Percentiles rank a stretch among this genome's conserved stretches.
Evolutionary conservation across 2,113 vertebrate species (phyloP).

Genomic region (Pachycephala philippinensis): DNA sequence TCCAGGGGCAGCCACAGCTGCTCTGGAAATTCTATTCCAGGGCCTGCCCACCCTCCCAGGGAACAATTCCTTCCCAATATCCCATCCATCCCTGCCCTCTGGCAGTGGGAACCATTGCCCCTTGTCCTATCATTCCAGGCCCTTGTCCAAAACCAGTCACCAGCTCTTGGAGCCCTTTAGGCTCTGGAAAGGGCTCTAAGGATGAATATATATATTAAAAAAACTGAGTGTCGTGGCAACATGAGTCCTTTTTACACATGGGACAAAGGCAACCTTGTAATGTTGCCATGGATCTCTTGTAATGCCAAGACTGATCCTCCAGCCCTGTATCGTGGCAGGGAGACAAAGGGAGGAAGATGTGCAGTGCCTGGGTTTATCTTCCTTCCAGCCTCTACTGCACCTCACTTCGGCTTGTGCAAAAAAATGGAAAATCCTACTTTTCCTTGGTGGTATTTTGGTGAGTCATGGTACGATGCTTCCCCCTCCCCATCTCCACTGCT

Average conservation of each 20-base stretch:
- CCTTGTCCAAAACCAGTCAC: background rate
- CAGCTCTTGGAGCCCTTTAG: background rate
- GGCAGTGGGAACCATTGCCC: background rate
- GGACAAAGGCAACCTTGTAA: background rate
- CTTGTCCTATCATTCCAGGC: background rate
- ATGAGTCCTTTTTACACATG: background rate
- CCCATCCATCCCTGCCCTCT: background rate
- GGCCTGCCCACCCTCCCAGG: background rate
- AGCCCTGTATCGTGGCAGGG: background rate
- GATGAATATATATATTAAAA: background rate
- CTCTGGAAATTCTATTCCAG: background rate
- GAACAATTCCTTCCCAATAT: fast-evolving
- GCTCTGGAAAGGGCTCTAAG: background rate
- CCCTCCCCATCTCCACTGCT: no score
- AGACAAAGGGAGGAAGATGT: background rate
- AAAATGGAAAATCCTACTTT: background rate
- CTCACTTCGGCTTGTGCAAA: background rate
- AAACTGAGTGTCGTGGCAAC: background rate
- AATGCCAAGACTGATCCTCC: background rate
- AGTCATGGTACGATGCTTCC: background rate
- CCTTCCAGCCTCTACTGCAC: background rate
- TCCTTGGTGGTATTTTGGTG: background rate
- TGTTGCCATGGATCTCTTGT: background rate
- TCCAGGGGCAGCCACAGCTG: background rate
- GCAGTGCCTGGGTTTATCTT: background rate